Base-by-base conservation (phyloP, 2,888 invertebrate species). In the Cephus sareptanus region DNA sequence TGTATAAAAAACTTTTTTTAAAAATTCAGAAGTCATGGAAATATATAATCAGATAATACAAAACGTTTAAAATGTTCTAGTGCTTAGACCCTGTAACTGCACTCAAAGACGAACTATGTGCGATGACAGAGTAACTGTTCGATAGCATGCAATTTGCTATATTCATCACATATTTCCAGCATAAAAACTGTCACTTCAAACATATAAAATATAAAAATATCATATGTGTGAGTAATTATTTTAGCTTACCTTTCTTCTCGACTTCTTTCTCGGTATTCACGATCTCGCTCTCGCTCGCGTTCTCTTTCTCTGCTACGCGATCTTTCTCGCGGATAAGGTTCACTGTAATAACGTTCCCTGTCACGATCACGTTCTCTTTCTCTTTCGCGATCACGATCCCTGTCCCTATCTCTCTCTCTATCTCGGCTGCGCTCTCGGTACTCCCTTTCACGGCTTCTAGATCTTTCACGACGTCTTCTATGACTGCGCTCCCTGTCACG, bases 281-380 rank as follows among this genome's bases (percentile, higher is more conserved):
- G 91, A 87, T 93, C 95, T 92, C 88, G 93, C 88, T 93, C 95
- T 90, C 93, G 89, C 81, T 93, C 92, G 76, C 92, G 90, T 37
- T 93, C 93, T 81, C 95, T 93, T 75, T 97, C 97, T 85, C 98
- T 94, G 85, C 97, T 97, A 85, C 98, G 94, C 77, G 97, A 97
- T 86, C 98, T 92, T 83, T 96, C 96, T 79, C 95, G 92, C 79
- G 95, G 94, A 82, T 91, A 91, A 35, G 91, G 88, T 81, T 91
- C 91, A 82, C 86, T 91, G 87, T 93, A 93, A 84, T 93, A 92
- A 79, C 92, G 90, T 79, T 91, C 92, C 73, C 90, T 86, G 83
- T 93, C 93, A 79, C 93, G 91, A 81, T 93, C 93, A 77, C 94
- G 92, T 83, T 94, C 93, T 74, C 94, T 91, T 77, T 94, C 93